These are phyloP conservation scores for Antheraea pernyi DNA, from an alignment of 1,140 invertebrate species.

Conservation along the genomic window DNA sequence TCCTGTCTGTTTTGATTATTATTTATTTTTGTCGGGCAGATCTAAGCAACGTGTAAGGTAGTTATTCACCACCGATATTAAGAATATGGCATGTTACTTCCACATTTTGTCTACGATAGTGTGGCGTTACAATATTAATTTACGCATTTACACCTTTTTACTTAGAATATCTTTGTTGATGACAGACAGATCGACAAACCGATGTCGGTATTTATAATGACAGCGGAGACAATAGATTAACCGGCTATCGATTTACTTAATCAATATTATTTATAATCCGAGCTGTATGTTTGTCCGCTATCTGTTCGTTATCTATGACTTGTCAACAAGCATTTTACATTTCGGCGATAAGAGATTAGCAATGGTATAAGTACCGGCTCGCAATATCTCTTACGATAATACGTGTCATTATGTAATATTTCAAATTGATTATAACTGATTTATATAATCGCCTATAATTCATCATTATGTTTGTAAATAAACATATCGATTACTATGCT, in stretches of 20 bases:
- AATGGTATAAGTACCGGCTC: slow-evolving; percentile 22
- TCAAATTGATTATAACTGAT: slow-evolving; percentile 15
- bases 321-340: slow-evolving; percentile 56
- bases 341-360: slow-evolving; percentile 43
- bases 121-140: too few relatives aligned
- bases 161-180: too few relatives aligned
- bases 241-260: slow-evolving; percentile 17
- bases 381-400: slow-evolving; percentile 22
- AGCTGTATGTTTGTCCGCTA: slow-evolving; percentile 28
- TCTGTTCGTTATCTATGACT: slow-evolving; percentile 40
- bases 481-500: slow-evolving; percentile 6
- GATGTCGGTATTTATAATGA: not conserved
- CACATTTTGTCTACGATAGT: too few relatives aligned
- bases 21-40: too few relatives aligned
- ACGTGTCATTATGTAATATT: slow-evolving; percentile 16
- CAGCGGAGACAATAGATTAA: not conserved
- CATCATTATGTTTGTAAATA: slow-evolving; percentile 7
- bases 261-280: slow-evolving; percentile 28
- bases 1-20: too few relatives aligned
- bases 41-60: too few relatives aligned
- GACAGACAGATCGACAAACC: not conserved
- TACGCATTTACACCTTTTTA: too few relatives aligned
- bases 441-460: slow-evolving; percentile 7
- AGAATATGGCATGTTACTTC: too few relatives aligned
- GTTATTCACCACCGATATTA: too few relatives aligned